phyloP scores from a whole-genome alignment of 30 jellyfish, hydroid and myxozoan genomes.

The Catostylus mosaicus region DNA sequence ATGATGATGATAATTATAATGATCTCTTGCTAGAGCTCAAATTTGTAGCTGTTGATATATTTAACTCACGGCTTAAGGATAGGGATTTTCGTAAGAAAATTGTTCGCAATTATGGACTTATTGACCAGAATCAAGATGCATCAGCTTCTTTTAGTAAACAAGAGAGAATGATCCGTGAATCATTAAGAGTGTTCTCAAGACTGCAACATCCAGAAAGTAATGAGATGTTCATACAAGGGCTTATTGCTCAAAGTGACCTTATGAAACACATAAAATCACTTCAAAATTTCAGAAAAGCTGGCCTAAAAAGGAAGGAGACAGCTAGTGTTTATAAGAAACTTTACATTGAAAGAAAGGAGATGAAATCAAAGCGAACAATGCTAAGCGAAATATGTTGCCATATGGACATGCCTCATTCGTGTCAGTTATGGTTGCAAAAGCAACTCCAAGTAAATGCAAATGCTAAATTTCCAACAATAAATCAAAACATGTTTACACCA shows the following conservation, averaged over 20 bases:
- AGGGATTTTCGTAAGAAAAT: conserved; percentile 58
- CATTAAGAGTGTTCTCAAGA: conserved; percentile 65
- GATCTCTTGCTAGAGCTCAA: conserved; percentile 74
- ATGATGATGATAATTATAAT: conserved; percentile 74
- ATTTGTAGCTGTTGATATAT: conserved; percentile 80
- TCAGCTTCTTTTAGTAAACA: conserved; percentile 21
- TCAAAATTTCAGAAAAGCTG: conserved; percentile 78
- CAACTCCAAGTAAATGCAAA: conserved; percentile 51
- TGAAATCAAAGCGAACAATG: conserved; percentile 42
- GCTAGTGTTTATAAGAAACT: conserved; percentile 45
- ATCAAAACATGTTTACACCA: conserved; percentile 26
- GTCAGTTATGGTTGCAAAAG: conserved; percentile 64
- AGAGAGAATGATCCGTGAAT: conserved; percentile 74
- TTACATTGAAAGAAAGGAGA: conserved; percentile 26
- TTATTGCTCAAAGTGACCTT: conserved; percentile 58
- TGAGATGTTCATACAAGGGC: conserved; percentile 79
- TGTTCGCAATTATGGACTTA: conserved; percentile 42
- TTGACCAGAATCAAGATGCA: conserved; percentile 27
- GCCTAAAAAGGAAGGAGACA: conserved; percentile 54
- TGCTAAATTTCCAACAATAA: conserved; percentile 7
- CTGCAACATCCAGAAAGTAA: conserved; percentile 68
- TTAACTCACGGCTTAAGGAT: conserved; percentile 67
- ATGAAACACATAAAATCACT: conserved; percentile 58
- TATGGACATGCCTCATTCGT: conserved; percentile 50
- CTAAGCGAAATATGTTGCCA: conserved; percentile 43